Conservation (phyloP, 1,140 invertebrate species). For the Linepithema humile region DNA sequence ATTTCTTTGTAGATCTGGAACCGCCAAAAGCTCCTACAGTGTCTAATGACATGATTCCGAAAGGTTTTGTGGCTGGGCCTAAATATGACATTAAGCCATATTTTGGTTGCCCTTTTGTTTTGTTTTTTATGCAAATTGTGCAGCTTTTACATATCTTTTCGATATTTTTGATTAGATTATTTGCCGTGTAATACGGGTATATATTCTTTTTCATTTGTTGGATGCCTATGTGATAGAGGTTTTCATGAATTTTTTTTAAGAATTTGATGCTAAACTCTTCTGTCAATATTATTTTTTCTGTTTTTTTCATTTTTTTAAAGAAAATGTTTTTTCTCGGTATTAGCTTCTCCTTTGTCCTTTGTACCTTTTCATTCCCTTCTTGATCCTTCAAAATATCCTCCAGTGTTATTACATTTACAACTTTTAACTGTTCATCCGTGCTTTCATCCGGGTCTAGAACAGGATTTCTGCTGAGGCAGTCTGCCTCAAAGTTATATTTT, state of each 20-base stretch:
- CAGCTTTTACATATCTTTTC: neutral
- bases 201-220: neutral
- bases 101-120: too few species aligned
- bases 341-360: neutral
- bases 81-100: too few species aligned
- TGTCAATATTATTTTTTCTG: constrained; percentile 10
- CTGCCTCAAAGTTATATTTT: neutral
- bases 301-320: constrained; percentile 9
- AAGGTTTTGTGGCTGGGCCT: too few species aligned
- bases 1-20: too few species aligned
- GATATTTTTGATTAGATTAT: neutral
- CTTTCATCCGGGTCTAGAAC: too few species aligned
- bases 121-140: too few species aligned
- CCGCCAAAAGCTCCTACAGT: too few species aligned
- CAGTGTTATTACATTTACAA: constrained; percentile 27
- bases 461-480: too few species aligned
- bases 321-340: neutral
- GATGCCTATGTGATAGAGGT: constrained; percentile 1
- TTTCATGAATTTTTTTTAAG: neutral
- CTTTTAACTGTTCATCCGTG: constrained; percentile 11
- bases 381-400: constrained; percentile 18
- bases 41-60: too few species aligned
- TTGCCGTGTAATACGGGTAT: neutral
- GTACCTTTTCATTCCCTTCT: neutral
- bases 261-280: neutral